Evolutionary conservation across 2,888 invertebrate genomes (phyloP), one percentile per base, ranked within the genome.

Genomic region (Chrysolina haemoptera): DNA sequence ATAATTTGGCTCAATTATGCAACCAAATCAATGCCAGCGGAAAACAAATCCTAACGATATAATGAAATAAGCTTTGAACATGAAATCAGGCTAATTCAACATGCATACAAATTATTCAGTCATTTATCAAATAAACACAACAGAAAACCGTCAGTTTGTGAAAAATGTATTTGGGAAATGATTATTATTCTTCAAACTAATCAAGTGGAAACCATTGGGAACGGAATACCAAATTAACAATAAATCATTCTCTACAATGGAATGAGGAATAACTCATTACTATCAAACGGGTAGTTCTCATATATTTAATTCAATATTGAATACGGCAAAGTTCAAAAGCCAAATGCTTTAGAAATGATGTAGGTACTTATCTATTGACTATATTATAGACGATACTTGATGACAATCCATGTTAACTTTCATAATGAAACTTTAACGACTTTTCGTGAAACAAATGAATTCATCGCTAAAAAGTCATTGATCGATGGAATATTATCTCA

Each of bases 141-240:
- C 70, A 71, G 73, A 70, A 71, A 71, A 75, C 70, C 77, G 76
- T 70, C 76, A 78, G 68, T 70, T 66, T 70, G 55, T 80, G 80
- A 80, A 79, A 79, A 79, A 79, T 79, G 77, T 70, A 71, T 76
- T 75, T 71, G 73, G 76, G 74, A 73, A 77, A 70, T 74, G 14
- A 22, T 53, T 77, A 78, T 79, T 79, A 80, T 78, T 78, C 78
- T 76, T 78, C 75, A 77, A 80, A 70, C 79, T 78, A 78, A 80
- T 80, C 79, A 79, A 78, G 74, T 74, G 76, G 72, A 18, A 50
- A 66, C 48, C 66, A 40, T 50, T 66, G 22, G 35, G 18, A 40
- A 50, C 11, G 27, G 12, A 46, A 65, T 66, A 35, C n/a, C 18
- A 35, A 48, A 66, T 16, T 14, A 27, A 50, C 66, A 48, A 66